Evolutionary conservation across 2,797 vertebrate species (phyloP).

Genomic region (Bovichtus variegatus): DNA sequence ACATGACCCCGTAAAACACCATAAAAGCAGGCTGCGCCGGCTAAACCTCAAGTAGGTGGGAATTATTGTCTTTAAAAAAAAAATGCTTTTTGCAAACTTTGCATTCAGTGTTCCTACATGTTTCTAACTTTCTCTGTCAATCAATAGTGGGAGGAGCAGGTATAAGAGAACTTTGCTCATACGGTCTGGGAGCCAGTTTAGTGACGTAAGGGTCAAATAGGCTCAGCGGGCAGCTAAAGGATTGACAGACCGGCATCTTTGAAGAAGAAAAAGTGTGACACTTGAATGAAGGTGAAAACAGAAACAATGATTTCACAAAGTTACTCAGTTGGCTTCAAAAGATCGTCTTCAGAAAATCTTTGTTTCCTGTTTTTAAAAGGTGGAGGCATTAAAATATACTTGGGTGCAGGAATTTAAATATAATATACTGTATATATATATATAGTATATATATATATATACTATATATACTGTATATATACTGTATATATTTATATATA

Average conservation of each 20-base stretch:
- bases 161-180: constrained; percentile 33
- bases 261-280: constrained; percentile 34
- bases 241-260: constrained; percentile 40
- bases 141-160: constrained; percentile 17
- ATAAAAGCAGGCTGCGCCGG: neutral
- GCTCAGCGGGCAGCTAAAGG: constrained; percentile 61
- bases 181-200: constrained; percentile 30
- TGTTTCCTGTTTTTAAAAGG: neutral
- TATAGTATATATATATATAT: no score
- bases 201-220: constrained; percentile 72
- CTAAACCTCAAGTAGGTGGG: neutral
- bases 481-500: no score
- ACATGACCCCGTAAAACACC: neutral
- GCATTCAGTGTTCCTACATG: neutral
- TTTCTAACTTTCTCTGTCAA: neutral
- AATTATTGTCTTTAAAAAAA: neutral
- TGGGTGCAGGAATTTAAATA: no score
- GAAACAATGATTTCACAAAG: neutral
- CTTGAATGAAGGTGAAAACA: constrained; percentile 10
- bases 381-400: neutral
- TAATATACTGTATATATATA: no score
- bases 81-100: neutral
- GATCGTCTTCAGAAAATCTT: neutral
- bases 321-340: neutral
- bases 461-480: no score